Evolutionary conservation across 2,797 vertebrate genomes (phyloP).

Genomic region (Gambelia wislizenii): DNA sequence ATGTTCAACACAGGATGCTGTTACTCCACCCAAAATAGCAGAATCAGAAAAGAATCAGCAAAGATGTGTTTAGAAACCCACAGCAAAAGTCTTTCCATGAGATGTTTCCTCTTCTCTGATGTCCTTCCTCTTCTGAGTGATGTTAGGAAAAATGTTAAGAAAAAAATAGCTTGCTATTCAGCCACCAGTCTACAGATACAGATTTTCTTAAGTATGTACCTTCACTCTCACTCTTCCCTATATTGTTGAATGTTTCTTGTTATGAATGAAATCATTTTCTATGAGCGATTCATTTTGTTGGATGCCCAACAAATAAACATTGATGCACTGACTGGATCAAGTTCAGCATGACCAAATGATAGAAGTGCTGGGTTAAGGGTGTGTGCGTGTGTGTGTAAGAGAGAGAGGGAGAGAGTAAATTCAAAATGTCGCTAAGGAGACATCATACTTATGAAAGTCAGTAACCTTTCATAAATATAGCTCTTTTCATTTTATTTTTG

Average conservation of each 20-base stretch:
- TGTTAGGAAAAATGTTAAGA: not conserved
- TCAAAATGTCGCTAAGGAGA: not conserved
- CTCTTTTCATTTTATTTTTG: conserved; percentile 1
- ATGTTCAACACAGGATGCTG: not conserved
- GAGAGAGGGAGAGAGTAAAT: not conserved
- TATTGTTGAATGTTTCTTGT: not conserved
- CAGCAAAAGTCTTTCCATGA: not conserved
- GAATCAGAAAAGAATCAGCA: not conserved
- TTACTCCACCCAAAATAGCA: not conserved
- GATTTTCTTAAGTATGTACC: not conserved
- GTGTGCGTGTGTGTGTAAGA: not conserved
- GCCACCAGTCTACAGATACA: not conserved
- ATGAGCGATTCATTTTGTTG: too few species aligned
- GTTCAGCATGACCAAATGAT: not conserved
- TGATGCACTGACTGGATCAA: not conserved
- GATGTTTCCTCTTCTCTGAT: not conserved
- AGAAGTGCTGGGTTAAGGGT: not conserved
- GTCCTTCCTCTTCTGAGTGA: not conserved
- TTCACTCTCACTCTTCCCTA: not conserved
- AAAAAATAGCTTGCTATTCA: not conserved
- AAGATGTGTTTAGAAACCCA: not conserved
- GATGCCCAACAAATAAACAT: not conserved
- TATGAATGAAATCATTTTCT: not conserved
- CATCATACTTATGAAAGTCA: not conserved
- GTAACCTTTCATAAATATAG: not conserved